These are phyloP conservation scores for Pygmarrhopalites habei DNA, from an alignment of 1,140 invertebrate species.

Conservation along the genomic window DNA sequence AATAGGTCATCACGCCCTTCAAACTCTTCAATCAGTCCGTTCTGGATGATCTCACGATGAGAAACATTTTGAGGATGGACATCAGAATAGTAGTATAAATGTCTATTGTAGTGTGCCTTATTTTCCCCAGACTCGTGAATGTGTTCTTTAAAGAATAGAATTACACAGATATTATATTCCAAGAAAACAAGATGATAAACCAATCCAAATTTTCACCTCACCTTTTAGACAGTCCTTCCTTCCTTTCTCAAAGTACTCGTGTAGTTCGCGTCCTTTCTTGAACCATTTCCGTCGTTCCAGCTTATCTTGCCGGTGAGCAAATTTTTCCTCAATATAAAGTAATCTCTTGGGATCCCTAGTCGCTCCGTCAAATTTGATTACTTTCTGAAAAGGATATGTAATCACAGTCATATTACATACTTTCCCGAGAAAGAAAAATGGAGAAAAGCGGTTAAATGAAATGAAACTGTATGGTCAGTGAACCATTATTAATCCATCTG, in stretches of 20 bases:
- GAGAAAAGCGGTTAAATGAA: too few species aligned
- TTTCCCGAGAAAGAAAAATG: too few species aligned
- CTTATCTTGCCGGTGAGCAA: constrained; percentile 60
- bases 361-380: constrained; percentile 62
- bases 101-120: constrained; percentile 52
- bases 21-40: constrained; percentile 58
- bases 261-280: constrained; percentile 50
- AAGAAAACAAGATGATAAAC: too few species aligned
- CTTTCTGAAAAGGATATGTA: too few species aligned
- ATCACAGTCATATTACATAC: too few species aligned
- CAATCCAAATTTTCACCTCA: too few species aligned
- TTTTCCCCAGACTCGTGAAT: constrained; percentile 49
- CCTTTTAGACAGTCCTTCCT: constrained; percentile 60
- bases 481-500: constrained; percentile 64
- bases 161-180: too few species aligned
- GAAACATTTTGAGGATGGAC: constrained; percentile 59
- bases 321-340: constrained; percentile 59
- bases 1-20: constrained; percentile 56
- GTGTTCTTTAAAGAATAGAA: too few species aligned
- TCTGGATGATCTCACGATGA: constrained; percentile 52
- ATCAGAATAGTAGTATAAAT: constrained; percentile 61
- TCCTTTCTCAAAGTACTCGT: constrained; percentile 62
- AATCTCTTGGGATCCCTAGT: constrained; percentile 51
- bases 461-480: too few species aligned
- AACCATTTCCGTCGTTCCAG: constrained; percentile 55